Percentiles rank a stretch among this genome's conserved stretches.
These are phyloP conservation scores for Lasius fuliginosus DNA, from an alignment of 2,888 invertebrate species.

Conservation along the genomic window DNA sequence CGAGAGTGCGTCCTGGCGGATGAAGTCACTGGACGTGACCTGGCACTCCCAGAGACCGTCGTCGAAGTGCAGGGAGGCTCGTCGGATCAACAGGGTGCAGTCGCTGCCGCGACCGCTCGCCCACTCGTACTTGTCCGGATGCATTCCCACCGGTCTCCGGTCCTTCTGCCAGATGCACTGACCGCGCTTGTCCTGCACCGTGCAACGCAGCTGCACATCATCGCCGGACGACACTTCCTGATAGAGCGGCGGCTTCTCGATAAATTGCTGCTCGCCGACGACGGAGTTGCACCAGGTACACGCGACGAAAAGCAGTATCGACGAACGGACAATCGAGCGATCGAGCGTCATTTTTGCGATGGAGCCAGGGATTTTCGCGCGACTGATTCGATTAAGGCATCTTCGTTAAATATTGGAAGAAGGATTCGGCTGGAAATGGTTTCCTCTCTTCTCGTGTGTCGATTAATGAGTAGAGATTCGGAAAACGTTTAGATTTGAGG, in stretches of 20 bases:
- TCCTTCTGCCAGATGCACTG: conserved; percentile 98
- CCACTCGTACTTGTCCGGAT: conserved; percentile 95
- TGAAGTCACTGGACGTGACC: conserved; percentile 95
- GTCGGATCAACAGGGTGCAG: conserved; percentile 94
- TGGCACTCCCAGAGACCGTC: conserved; percentile 98
- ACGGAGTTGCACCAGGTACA: conserved; percentile 9
- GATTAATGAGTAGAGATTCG: background rate
- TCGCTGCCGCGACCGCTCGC: conserved; percentile 90
- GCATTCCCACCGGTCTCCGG: conserved; percentile 95
- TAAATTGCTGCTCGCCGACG: conserved; percentile 91
- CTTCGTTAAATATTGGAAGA: background rate
- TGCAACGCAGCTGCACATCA: conserved; percentile 93
- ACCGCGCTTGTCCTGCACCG: conserved; percentile 94
- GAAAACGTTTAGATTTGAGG: background rate
- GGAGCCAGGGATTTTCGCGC: background rate
- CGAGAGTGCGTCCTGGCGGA: conserved; percentile 91
- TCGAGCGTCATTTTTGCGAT: conserved; percentile 18
- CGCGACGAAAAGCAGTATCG: background rate
- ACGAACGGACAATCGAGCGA: background rate
- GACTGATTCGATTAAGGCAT: background rate
- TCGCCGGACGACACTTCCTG: conserved; percentile 96
- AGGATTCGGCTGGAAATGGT: background rate
- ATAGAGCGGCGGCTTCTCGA: conserved; percentile 92
- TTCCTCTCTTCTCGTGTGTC: background rate
- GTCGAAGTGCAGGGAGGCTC: conserved; percentile 94